These are phyloP conservation scores for Pseudotriccus pelzelni DNA, from an alignment of 2,797 vertebrate genomes.

Conservation along the genomic window DNA sequence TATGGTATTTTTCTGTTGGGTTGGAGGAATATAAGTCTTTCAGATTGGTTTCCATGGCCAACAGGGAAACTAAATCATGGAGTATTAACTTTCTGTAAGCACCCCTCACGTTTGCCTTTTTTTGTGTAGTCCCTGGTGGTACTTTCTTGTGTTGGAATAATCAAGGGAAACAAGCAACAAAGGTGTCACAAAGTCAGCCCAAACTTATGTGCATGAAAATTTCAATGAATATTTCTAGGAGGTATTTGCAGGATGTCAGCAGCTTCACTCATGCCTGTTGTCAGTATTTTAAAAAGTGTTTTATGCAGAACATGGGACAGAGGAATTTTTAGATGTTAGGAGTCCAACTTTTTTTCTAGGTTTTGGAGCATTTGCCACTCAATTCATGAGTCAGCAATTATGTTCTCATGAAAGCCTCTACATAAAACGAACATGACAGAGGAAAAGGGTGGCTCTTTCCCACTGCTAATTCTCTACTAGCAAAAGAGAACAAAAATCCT, in stretches of 20 bases:
- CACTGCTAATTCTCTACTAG: not conserved
- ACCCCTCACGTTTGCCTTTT: not conserved
- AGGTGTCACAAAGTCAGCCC: not conserved
- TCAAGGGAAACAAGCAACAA: not conserved
- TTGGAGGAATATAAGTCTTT: not conserved
- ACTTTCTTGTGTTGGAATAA: not conserved
- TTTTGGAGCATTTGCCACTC: not conserved
- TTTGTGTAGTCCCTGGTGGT: rapidly evolving
- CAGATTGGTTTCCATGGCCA: not conserved
- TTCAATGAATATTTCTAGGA: not conserved
- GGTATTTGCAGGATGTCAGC: not conserved
- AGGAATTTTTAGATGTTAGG: not conserved
- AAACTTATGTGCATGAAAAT: not conserved
- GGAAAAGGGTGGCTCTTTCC: not conserved
- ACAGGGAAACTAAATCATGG: not conserved
- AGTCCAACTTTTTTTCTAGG: not conserved
- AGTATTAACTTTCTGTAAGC: not conserved
- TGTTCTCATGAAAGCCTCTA: not conserved
- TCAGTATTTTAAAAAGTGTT: not conserved
- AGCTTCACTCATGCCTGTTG: not conserved
- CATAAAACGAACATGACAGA: not conserved
- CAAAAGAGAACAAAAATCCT: not conserved
- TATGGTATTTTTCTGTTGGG: not conserved
- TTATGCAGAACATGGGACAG: not conserved
- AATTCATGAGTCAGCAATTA: not conserved